These are phyloP conservation scores for Lordiphosa mommai DNA, from an alignment of 1,140 invertebrate genomes.

Conservation along the genomic window DNA sequence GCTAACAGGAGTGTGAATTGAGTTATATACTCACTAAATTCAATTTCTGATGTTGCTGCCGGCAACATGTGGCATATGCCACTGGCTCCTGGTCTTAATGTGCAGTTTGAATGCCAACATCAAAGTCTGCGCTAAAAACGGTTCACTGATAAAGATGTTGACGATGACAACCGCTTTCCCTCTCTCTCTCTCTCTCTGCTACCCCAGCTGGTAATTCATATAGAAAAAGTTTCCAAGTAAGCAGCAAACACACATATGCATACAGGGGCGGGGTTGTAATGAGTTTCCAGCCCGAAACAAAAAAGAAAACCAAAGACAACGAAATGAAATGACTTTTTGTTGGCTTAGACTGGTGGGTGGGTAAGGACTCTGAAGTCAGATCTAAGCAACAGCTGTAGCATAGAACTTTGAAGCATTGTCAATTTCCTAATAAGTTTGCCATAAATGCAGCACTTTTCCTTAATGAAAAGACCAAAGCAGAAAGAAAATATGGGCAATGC, in stretches of 20 bases:
- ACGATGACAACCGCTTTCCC: not conserved
- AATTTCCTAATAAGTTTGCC: constrained; percentile 32
- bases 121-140: constrained; percentile 5
- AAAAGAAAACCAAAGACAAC: constrained; percentile 2
- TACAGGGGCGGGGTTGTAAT: constrained; percentile 31
- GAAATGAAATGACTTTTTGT: constrained; percentile 57
- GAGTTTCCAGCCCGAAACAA: constrained; percentile 20
- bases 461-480: no score
- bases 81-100: constrained; percentile 18
- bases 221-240: constrained; percentile 50
- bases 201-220: constrained; percentile 56
- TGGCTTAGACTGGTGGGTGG: not conserved
- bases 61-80: constrained; percentile 53
- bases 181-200: constrained; percentile 20
- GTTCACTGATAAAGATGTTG: constrained; percentile 38
- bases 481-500: no score
- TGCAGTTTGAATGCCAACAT: constrained; percentile 26
- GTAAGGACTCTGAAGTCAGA: not conserved
- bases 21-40: constrained; percentile 60
- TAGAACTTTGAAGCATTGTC: constrained; percentile 19
- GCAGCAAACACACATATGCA: constrained; percentile 30
- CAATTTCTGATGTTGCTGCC: constrained; percentile 43
- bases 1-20: constrained; percentile 60
- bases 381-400: constrained; percentile 6
- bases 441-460: constrained; percentile 34